Conservation (phyloP, 2,113 vertebrate species). For the Excalfactoria chinensis region DNA sequence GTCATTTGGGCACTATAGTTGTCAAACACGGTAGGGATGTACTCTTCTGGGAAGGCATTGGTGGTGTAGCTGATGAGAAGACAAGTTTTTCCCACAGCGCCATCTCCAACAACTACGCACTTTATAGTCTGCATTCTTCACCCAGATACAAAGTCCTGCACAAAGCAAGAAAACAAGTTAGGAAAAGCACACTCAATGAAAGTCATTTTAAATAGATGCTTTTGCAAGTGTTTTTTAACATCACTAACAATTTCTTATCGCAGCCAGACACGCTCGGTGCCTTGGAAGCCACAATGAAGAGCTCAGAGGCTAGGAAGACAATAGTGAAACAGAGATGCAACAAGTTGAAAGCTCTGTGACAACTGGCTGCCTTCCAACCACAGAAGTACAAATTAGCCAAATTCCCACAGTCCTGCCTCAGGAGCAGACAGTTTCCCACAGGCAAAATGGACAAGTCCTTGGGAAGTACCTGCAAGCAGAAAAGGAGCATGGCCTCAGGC, state of each 20-base stretch:
- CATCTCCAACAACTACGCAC: constrained; percentile 94
- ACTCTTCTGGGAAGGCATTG: constrained; percentile 94
- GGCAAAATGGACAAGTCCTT: neutral
- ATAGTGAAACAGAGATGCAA: constrained; percentile 5
- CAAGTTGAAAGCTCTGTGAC: constrained; percentile 6
- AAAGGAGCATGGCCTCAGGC: neutral
- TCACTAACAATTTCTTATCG: neutral
- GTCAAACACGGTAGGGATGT: constrained; percentile 95
- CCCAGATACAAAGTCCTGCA: constrained; percentile 61
- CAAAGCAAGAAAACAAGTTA: constrained; percentile 30
- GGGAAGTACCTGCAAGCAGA: constrained; percentile 12
- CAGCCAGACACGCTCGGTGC: neutral
- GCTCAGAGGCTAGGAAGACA: neutral
- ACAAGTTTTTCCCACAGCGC: constrained; percentile 95
- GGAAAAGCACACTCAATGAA: neutral
- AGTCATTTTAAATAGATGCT: neutral
- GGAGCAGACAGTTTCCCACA: constrained; percentile 35
- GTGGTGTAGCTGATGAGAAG: constrained; percentile 95
- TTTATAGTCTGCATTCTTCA: constrained; percentile 96
- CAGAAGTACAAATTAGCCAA: constrained; percentile 21
- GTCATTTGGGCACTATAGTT: constrained; percentile 96
- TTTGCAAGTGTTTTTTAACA: neutral
- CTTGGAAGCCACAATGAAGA: neutral
- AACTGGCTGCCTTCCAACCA: constrained; percentile 36
- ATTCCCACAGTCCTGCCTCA: constrained; percentile 32